Evolutionary conservation across 2,888 invertebrate genomes (phyloP), one percentile per base, ranked within the genome.

Genomic region (Drosophila mettleri): DNA sequence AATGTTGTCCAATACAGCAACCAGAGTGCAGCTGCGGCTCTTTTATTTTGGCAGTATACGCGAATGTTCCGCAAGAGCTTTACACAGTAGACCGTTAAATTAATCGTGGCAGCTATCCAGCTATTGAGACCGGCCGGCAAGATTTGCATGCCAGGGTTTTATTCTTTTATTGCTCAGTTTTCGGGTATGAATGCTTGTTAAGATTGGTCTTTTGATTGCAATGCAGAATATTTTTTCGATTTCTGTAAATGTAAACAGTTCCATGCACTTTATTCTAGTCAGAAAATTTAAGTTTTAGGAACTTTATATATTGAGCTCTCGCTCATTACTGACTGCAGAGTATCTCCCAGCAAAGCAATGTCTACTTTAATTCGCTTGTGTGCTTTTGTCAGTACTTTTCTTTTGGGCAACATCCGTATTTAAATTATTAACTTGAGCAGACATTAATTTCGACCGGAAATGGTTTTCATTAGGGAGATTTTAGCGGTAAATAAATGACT

Each of bases 1-100:
- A 49, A 22, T 34, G 22, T 12, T 22, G 12, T 18, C 72, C 83
- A 69, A 67, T 74, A 66, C 54, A 45, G 38, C 54, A 36, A 41
- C 22, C 53, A 57, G 41, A 49, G 52, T 70, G 57, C 65, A 59
- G 69, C 58, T 69, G 62, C 20, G 43, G 34, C 29, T 57, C 34
- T 59, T 38, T 38, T 51, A 36, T 65, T 54, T 65, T 33, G 51
- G 14, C 72, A 73, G 78, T 73, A 62, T 67, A 39, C 43, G 55
- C 38, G 49, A 31, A 31, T 39, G 41, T 43, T 39, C 77, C 68
- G 68, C 70, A 86, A 62, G 86, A 82, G 82, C 89, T 86, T 90
- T 86, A 80, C 81, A 90, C 91, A 88, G 76, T 84, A 89, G 78
- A 90, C 89, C 87, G 90, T 87, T 83, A 91, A 91, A 90, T 91